These are phyloP conservation scores for Scaptomyza pallida DNA, from an alignment of 1,140 invertebrate genomes.

Conservation along the genomic window DNA sequence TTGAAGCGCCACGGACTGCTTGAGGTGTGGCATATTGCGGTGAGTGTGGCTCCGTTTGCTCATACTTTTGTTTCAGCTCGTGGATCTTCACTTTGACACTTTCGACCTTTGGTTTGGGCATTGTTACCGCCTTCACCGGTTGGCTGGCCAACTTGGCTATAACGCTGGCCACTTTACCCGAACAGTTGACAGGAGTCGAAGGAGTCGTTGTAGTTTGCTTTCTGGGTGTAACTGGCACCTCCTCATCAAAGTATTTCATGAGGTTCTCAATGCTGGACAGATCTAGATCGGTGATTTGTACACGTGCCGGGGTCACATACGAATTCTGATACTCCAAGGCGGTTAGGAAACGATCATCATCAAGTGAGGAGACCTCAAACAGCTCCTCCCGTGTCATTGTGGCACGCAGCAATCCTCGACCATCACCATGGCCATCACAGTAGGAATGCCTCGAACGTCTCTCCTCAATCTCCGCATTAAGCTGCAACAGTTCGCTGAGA, in stretches of 20 bases:
- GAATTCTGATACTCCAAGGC: conserved; percentile 75
- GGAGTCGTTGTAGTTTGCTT: conserved; percentile 10
- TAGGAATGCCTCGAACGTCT: conserved; percentile 36
- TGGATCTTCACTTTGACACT: conserved; percentile 52
- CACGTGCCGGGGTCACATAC: conserved; percentile 21
- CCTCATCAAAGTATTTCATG: conserved; percentile 80
- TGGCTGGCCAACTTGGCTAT: conserved; percentile 62
- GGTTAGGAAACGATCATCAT: conserved; percentile 69
- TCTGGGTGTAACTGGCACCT: conserved; percentile 66
- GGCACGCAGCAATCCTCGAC: conserved; percentile 52
- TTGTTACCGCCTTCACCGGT: conserved; percentile 14
- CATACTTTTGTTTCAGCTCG: conserved; percentile 67
- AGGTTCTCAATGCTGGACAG: conserved; percentile 75
- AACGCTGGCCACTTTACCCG: conserved; percentile 67
- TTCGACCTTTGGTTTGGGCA: conserved; percentile 35
- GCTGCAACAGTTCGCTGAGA: conserved; percentile 56
- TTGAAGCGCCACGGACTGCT: conserved; percentile 15
- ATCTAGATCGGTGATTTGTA: conserved; percentile 63
- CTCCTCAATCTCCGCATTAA: conserved; percentile 71
- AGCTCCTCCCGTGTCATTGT: conserved; percentile 76
- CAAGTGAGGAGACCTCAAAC: conserved; percentile 67
- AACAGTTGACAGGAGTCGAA: conserved; percentile 12
- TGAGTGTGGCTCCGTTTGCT: conserved; percentile 9
- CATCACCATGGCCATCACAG: conserved; percentile 18
- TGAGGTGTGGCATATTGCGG: conserved; percentile 1